Percentiles rank a stretch among this genome's conserved stretches.
These are phyloP conservation scores for Diabrotica virgifera DNA, from an alignment of 1,140 invertebrate species.

Conservation along the genomic window DNA sequence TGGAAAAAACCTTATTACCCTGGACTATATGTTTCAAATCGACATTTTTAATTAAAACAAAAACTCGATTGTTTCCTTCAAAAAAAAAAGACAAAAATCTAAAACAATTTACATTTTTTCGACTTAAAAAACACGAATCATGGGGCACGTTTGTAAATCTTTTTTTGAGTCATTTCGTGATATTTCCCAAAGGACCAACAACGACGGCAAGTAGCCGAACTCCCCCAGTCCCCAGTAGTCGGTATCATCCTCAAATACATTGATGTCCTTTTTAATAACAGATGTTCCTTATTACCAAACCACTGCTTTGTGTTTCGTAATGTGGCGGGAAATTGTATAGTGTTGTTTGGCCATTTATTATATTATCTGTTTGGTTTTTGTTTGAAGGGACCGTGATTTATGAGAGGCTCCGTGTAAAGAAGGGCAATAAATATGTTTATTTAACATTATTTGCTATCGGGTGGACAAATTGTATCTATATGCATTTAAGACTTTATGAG, in stretches of 20 bases:
- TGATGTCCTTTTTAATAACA: constrained; percentile 39
- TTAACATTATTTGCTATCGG: constrained; percentile 19
- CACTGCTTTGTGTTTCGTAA: constrained; percentile 39
- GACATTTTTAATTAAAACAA: too few species aligned
- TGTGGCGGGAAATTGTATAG: constrained; percentile 45
- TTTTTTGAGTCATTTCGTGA: background rate
- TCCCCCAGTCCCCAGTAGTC: constrained; percentile 16
- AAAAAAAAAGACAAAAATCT: too few species aligned
- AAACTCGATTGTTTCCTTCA: too few species aligned
- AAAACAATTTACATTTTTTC: too few species aligned
- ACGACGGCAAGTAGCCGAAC: background rate
- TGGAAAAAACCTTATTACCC: too few species aligned
- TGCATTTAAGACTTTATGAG: background rate
- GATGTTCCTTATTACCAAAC: constrained; percentile 43
- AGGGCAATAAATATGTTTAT: constrained; percentile 28
- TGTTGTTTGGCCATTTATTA: constrained; percentile 43
- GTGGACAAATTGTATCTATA: constrained; percentile 18
- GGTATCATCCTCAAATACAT: constrained; percentile 26
- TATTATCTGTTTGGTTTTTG: constrained; percentile 37
- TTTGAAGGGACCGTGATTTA: constrained; percentile 38
- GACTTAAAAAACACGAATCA: too few species aligned
- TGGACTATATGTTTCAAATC: too few species aligned
- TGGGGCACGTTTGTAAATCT: too few species aligned
- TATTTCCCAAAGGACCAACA: constrained; percentile 10
- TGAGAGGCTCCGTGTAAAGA: constrained; percentile 25